Evolutionary conservation across 2,888 invertebrate genomes (phyloP).

Genomic region (Apotomis capreana): DNA sequence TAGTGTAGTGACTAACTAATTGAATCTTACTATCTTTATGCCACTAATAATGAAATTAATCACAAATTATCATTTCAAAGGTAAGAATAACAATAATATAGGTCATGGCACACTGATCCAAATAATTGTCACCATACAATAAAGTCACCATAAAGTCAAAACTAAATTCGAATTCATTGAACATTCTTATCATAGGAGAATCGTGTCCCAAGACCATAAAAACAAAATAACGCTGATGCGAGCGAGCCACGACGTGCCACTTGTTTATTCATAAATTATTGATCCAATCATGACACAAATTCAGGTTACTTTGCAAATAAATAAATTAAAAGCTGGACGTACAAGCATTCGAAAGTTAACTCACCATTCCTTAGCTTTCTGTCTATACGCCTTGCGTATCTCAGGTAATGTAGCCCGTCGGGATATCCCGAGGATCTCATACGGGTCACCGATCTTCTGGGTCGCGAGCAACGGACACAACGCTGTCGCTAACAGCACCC

Average conservation of each 20-base stretch:
- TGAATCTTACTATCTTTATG: too few relatives aligned
- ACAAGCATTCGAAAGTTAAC: slow-evolving; percentile 45
- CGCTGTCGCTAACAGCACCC: slow-evolving; percentile 57
- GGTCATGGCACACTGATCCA: not conserved
- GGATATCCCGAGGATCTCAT: slow-evolving; percentile 91
- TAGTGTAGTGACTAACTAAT: too few relatives aligned
- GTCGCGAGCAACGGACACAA: slow-evolving; percentile 60
- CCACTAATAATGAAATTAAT: too few relatives aligned
- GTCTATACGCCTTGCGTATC: slow-evolving; percentile 94
- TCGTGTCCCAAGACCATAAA: not conserved
- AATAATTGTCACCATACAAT: not conserved
- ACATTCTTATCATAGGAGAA: not conserved
- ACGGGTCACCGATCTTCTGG: slow-evolving; percentile 89
- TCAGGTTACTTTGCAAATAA: slow-evolving; percentile 18
- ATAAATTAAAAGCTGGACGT: slow-evolving; percentile 15
- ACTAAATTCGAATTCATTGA: not conserved
- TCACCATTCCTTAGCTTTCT: slow-evolving; percentile 95
- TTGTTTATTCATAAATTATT: slow-evolving; percentile 41
- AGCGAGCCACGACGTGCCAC: not conserved
- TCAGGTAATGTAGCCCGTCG: slow-evolving; percentile 90
- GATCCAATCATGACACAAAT: slow-evolving; percentile 38
- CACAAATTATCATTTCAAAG: not conserved
- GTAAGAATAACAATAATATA: not conserved
- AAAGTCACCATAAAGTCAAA: too few relatives aligned
- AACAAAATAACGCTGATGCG: not conserved